Evolutionary conservation across 2,113 vertebrate species (phyloP), one percentile per base, ranked within the genome.

Genomic region (Corythoichthys haematopterus): DNA sequence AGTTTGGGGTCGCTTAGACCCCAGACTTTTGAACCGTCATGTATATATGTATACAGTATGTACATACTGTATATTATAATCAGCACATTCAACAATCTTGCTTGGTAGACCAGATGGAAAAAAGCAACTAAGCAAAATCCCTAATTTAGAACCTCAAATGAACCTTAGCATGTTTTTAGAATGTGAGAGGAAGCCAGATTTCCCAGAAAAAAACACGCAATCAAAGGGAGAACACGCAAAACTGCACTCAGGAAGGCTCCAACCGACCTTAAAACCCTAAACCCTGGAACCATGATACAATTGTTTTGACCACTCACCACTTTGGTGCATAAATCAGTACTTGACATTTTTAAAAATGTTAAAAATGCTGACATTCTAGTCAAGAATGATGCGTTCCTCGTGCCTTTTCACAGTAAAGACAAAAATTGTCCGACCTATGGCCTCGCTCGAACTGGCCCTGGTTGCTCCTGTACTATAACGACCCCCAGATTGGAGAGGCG

Each of bases 401-500:
- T 28, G 20, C 20, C 12, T 55, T 3, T 20, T 28, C 11, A 46
- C 10, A 60, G 60, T 14, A 45, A 61, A 20, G 4, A 3, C 56
- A 79, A 77, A 59, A 69, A 79, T 55, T 37, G 68, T 8, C 56
- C 69, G 74, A 65, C 71, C 81, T 64, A 43, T 58, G 69, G 76
- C 43, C 63, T 62, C 68, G 55, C 46, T 8, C n/a, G 64, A 12
- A 1, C 56, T 65, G 63, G 69, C 77, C 68, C 69, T 28, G 0
- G 3, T 66, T 64, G 76, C 78, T 74, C 75, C 77, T 72, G 77
- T 85, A 69, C 75, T 82, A 82, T 86, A 82, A 85, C 83, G 83
- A 75, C 81, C 68, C 80, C 70, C 78, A 83, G 82, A 84, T 87
- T 84, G 86, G 72, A 82, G 75, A 85, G 87, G 88, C 75, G 74